Evolutionary conservation across 2,888 invertebrate species (phyloP), one percentile per base, ranked within the genome.

Genomic region (Strigamia crassipes): DNA sequence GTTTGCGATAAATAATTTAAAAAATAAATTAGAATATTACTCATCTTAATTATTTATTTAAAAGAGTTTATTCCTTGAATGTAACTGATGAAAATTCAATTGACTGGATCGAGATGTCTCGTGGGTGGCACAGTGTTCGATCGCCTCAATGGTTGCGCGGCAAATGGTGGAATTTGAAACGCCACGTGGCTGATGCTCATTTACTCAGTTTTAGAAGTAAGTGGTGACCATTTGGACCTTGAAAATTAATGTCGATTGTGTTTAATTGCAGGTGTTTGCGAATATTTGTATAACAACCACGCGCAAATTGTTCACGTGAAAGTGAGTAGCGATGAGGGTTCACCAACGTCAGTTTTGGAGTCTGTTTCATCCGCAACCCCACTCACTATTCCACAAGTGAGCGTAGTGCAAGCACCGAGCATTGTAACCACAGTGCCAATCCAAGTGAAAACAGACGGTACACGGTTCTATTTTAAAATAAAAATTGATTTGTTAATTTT

Each of bases 121-220:
- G 86, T 82, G 86, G 86, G 61, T 89, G 89, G 89, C 85, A 87
- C 31, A 88, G 89, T 86, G 89, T 87, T 3, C 85, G 89, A 21
- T 89, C 89, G 3, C 89, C 89, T 2, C 89, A 89, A 84, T 89
- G 89, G 89, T 84, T 89, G 34, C 83, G 89, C 83, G 88, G 89
- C 3, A 89, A 89, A 84, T 89, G 89, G 89, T 89, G 89, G 89
- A 87, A 87, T 18, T 83, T 89, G 78, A 89, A 89, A 84, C 84
- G 88, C 42, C 87, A 88, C 83, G 86, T 88, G 10, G 86, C 86
- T 31, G 86, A 87, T 83, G 87, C 87, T 83, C 87, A 87, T 79
- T 83, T 84, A 13, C 84, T 88, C 73, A 84, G 86, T 27, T 88
- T 88, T 38, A 83, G 83, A 84, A 85, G 87, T 78, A 78, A 78